Evolutionary conservation across 2,113 vertebrate genomes (phyloP).

Genomic region (Philantomba maxwellii): DNA sequence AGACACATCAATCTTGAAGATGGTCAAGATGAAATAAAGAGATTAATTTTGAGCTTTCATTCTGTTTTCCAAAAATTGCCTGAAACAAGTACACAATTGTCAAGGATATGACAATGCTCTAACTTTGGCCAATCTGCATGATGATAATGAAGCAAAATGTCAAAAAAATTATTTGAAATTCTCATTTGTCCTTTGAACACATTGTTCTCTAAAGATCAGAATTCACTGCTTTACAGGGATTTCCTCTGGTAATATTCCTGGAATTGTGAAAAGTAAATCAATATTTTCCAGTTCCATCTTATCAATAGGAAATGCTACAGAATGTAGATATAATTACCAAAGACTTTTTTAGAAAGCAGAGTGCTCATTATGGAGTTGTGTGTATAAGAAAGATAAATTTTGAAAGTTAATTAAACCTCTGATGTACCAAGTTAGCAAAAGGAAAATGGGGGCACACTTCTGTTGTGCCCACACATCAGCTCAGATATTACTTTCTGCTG

Average conservation of each 20-base stretch:
- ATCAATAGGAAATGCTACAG: background rate
- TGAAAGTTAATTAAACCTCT: background rate
- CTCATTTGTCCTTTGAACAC: background rate
- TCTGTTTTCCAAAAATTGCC: background rate
- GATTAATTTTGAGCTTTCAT: background rate
- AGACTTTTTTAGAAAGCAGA: background rate
- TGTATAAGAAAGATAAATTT: background rate
- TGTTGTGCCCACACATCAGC: background rate
- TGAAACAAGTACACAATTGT: background rate
- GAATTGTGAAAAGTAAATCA: background rate
- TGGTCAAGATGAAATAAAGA: background rate
- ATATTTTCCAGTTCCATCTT: background rate
- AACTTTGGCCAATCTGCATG: background rate
- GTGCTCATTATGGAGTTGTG: background rate
- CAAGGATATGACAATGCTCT: background rate
- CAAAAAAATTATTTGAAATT: background rate
- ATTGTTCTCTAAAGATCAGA: background rate
- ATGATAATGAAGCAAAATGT: background rate
- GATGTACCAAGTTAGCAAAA: background rate
- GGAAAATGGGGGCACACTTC: background rate
- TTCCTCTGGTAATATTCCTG: background rate
- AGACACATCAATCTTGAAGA: background rate
- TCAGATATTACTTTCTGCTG: background rate
- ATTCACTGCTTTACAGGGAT: background rate
- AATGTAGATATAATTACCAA: background rate